Evolutionary conservation across 2,797 vertebrate species (phyloP).

Genomic region (Cetoscarus ocellatus): DNA sequence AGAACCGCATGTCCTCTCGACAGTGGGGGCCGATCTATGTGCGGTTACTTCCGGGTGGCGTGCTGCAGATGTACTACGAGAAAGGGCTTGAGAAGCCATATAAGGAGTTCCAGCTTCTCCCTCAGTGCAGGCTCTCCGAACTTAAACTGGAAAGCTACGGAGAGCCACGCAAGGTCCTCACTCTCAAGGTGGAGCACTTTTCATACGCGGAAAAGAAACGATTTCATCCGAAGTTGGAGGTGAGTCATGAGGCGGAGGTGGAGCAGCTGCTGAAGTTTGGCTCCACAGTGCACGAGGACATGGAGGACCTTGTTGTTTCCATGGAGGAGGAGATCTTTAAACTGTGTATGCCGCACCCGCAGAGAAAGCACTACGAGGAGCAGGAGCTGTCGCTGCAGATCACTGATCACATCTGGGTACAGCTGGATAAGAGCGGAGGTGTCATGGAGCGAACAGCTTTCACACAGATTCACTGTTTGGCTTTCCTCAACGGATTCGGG

Average conservation of each 20-base stretch:
- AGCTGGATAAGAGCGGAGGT: constrained; percentile 87
- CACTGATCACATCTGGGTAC: constrained; percentile 93
- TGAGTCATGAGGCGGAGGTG: constrained; percentile 88
- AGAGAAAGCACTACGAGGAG: constrained; percentile 90
- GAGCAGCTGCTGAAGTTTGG: constrained; percentile 98
- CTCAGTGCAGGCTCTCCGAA: constrained; percentile 90
- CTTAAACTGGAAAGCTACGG: constrained; percentile 93
- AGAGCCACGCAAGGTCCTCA: constrained; percentile 93
- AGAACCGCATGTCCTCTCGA: constrained; percentile 98
- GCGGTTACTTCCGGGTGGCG: constrained; percentile 89
- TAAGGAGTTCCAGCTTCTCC: constrained; percentile 94
- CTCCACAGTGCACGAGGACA: constrained; percentile 88
- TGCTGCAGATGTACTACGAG: constrained; percentile 97
- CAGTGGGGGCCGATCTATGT: constrained; percentile 98
- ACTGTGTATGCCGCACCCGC: constrained; percentile 81
- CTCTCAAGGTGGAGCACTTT: constrained; percentile 93
- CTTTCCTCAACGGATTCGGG: constrained; percentile 88
- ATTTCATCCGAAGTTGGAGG: constrained; percentile 92
- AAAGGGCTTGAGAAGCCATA: constrained; percentile 96
- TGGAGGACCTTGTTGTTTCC: constrained; percentile 89
- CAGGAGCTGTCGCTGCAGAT: constrained; percentile 94
- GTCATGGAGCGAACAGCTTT: constrained; percentile 85
- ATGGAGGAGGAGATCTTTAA: constrained; percentile 93
- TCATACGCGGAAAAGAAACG: constrained; percentile 92
- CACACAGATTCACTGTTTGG: constrained; percentile 92